These are phyloP conservation scores for Nanorana parkeri DNA, from an alignment of 2,113 vertebrate genomes.

Conservation along the genomic window DNA sequence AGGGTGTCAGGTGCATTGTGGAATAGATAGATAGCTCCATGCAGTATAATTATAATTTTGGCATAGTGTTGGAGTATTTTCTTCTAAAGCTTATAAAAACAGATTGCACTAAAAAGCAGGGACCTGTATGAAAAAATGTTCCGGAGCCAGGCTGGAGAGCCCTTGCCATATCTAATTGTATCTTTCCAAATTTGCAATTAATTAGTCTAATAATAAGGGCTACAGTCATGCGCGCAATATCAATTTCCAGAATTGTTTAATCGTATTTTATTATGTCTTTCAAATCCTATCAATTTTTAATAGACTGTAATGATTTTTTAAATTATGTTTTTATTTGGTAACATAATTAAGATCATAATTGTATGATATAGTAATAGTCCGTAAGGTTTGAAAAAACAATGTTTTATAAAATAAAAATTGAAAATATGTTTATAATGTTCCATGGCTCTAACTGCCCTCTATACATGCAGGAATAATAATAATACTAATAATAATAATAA, in stretches of 20 bases:
- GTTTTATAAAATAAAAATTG: too few relatives aligned
- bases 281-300: not conserved
- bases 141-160: slow-evolving; percentile 1
- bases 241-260: slow-evolving; percentile 40
- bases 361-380: too few relatives aligned
- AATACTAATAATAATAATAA: too few relatives aligned
- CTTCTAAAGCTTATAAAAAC: not conserved
- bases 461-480: too few relatives aligned
- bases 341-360: too few relatives aligned
- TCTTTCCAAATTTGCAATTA: slow-evolving; percentile 41
- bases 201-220: slow-evolving; percentile 32
- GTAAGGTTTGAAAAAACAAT: too few relatives aligned
- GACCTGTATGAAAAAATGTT: slow-evolving; percentile 40
- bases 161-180: slow-evolving; percentile 3
- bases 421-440: too few relatives aligned
- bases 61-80: slow-evolving; percentile 26
- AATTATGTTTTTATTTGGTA: too few relatives aligned
- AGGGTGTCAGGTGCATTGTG: slow-evolving; percentile 46
- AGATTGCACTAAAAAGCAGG: slow-evolving; percentile 1
- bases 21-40: slow-evolving; percentile 44
- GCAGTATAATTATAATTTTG: slow-evolving; percentile 45
- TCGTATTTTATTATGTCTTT: slow-evolving; percentile 2
- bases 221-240: slow-evolving; percentile 11
- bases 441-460: too few relatives aligned
- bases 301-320: not conserved